Evolutionary conservation across 2,113 vertebrate species (phyloP).

Genomic region (Bagarius yarrelli): DNA sequence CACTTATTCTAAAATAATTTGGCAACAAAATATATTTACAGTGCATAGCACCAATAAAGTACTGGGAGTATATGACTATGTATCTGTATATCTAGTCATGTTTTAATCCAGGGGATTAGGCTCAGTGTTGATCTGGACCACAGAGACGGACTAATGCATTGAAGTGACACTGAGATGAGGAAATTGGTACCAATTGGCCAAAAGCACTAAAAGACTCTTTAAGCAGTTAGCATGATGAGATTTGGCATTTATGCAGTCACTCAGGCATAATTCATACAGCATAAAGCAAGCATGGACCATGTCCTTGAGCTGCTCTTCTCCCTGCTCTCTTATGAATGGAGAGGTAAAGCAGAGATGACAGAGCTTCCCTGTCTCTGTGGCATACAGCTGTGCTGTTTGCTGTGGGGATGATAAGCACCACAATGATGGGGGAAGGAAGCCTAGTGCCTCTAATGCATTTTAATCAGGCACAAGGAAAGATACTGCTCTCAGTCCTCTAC

Average conservation of each 20-base stretch:
- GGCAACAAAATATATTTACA: not conserved
- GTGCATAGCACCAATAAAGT: conserved; percentile 2
- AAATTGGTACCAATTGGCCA: conserved; percentile 32
- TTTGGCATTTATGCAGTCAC: conserved; percentile 15
- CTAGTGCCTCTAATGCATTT: conserved; percentile 62
- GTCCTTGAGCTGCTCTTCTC: conserved; percentile 50
- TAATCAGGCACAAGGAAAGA: conserved; percentile 66
- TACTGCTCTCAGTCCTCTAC: conserved; percentile 44
- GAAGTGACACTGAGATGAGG: conserved; percentile 21
- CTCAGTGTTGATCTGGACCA: conserved; percentile 23
- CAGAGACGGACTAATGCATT: conserved; percentile 27
- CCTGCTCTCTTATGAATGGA: conserved; percentile 33
- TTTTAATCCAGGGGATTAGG: conserved; percentile 1
- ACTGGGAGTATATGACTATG: conserved; percentile 5
- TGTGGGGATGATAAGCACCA: conserved; percentile 61
- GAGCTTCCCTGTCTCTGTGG: conserved; percentile 37
- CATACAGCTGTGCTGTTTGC: conserved; percentile 62
- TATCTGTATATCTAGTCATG: not conserved
- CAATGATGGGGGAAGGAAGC: conserved; percentile 57
- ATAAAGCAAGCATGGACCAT: conserved; percentile 22
- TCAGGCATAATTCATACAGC: conserved; percentile 21
- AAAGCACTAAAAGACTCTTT: conserved; percentile 36
- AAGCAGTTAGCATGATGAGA: conserved; percentile 9
- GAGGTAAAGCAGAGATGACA: conserved; percentile 45
- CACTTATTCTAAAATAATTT: not conserved